These are phyloP conservation scores for Thamnaconus septentrionalis DNA, from an alignment of 2,113 vertebrate genomes.

Conservation along the genomic window DNA sequence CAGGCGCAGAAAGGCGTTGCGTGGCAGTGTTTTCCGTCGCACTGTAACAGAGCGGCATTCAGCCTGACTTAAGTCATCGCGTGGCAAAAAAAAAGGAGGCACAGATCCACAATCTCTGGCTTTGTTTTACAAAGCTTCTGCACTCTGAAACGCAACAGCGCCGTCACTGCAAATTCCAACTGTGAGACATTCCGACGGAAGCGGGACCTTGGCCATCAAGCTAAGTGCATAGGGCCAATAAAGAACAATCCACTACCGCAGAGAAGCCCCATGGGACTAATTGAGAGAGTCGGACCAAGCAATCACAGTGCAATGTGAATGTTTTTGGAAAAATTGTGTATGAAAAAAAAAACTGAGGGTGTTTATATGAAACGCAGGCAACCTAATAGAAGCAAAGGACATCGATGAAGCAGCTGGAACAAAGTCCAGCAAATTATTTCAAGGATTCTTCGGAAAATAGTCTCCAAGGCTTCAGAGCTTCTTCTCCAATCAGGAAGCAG, in stretches of 20 bases:
- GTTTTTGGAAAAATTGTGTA: too few species aligned
- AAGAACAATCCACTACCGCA: neutral
- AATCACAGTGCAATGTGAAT: neutral
- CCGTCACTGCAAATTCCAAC: conserved; percentile 12
- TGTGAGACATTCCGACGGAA: neutral
- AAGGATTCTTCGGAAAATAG: conserved; percentile 35
- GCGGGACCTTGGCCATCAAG: too few species aligned
- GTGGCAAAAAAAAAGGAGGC: conserved; percentile 29
- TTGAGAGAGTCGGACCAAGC: neutral
- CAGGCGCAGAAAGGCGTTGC: conserved; percentile 37
- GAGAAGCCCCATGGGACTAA: neutral
- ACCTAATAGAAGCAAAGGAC: too few species aligned
- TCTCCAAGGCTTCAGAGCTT: conserved; percentile 34
- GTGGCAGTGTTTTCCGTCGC: conserved; percentile 31
- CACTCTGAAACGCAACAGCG: conserved; percentile 28
- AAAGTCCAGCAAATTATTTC: conserved; percentile 25
- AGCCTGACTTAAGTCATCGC: conserved; percentile 39
- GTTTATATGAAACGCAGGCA: too few species aligned
- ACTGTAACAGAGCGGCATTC: conserved; percentile 58
- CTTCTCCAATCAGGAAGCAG: conserved; percentile 50
- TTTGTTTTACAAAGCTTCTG: conserved; percentile 49
- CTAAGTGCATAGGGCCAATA: neutral
- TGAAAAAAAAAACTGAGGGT: too few species aligned
- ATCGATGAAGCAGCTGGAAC: too few species aligned
- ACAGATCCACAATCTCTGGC: conserved; percentile 45